Evolutionary conservation across 30 jellyfish, hydroid and myxozoan genomes (phyloP).

Genomic region (Calvadosia cruxmelitensis): DNA sequence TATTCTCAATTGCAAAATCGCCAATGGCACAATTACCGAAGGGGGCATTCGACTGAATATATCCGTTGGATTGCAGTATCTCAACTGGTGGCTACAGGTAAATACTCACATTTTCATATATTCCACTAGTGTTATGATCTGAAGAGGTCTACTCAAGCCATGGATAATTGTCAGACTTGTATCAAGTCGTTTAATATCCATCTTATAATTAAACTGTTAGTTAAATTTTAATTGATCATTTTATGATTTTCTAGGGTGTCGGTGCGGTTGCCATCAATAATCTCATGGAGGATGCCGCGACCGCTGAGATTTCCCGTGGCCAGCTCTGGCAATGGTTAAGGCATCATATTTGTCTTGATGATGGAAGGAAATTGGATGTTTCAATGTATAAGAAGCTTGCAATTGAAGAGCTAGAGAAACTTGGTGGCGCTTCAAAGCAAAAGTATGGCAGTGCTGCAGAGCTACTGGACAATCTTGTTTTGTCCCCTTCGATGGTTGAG

Average conservation of each 20-base stretch:
- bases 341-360: slow-evolving; percentile 36
- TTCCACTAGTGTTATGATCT: no score
- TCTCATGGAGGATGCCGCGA: slow-evolving; percentile 96
- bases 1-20: slow-evolving; percentile 38
- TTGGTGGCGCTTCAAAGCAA: slow-evolving; percentile 68
- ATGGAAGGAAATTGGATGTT: slow-evolving; percentile 58
- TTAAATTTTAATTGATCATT: no score
- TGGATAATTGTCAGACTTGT: no score
- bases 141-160: no score
- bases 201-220: no score
- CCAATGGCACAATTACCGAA: slow-evolving; percentile 57
- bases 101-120: not conserved
- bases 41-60: slow-evolving; percentile 61
- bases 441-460: slow-evolving; percentile 38
- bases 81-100: slow-evolving; percentile 78
- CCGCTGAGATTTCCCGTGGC: slow-evolving; percentile 91
- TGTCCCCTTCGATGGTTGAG: slow-evolving; percentile 60
- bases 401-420: slow-evolving; percentile 63
- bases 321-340: slow-evolving; percentile 91
- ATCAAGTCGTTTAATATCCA: no score
- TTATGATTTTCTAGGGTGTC: slow-evolving; percentile 40
- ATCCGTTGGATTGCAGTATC: slow-evolving; percentile 70
- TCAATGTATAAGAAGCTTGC: slow-evolving; percentile 35
- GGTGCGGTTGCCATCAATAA: slow-evolving; percentile 97
- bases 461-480: slow-evolving; percentile 26